Percentiles rank a stretch among this genome's conserved stretches.
phyloP scores from a whole-genome alignment of 2,888 invertebrate species.

The Tetramorium bicarinatum region DNA sequence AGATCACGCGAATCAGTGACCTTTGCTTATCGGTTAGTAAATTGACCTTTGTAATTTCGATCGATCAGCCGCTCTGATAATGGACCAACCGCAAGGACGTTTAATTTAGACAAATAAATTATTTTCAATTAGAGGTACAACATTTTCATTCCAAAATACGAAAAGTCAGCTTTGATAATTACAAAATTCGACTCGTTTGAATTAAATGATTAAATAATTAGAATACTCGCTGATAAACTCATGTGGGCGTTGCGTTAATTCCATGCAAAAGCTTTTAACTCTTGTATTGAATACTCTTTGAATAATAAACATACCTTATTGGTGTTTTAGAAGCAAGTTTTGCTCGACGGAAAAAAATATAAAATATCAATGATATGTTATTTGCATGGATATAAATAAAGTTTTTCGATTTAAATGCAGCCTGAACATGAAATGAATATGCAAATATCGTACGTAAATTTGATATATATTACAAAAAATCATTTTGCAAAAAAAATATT shows the following conservation, averaged over 20 bases:
- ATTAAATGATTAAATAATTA: slow-evolving; percentile 6
- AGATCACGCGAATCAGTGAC: slow-evolving; percentile 11
- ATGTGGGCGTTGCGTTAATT: neutral
- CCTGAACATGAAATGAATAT: neutral
- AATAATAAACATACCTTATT: slow-evolving; percentile 20
- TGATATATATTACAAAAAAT: neutral
- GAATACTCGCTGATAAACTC: neutral
- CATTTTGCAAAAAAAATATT: slow-evolving; percentile 14
- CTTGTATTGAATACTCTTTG: neutral
- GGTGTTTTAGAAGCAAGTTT: neutral
- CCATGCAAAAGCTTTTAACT: neutral
- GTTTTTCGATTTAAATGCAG: slow-evolving; percentile 8
- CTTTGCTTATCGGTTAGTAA: slow-evolving; percentile 25
- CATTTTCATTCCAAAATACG: neutral
- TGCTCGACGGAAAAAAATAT: neutral
- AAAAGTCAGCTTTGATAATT: neutral
- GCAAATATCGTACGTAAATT: slow-evolving; percentile 10
- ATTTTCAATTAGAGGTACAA: neutral
- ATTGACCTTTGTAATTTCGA: slow-evolving; percentile 22
- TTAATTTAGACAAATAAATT: slow-evolving; percentile 24
- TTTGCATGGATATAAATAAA: neutral
- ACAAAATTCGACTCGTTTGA: neutral
- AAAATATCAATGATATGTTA: neutral
- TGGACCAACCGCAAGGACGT: neutral
- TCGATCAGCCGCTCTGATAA: neutral